Percentiles rank a stretch among this genome's conserved stretches.
These are phyloP conservation scores for Etheostoma perlongum DNA, from an alignment of 2,797 vertebrate genomes.

Conservation along the genomic window DNA sequence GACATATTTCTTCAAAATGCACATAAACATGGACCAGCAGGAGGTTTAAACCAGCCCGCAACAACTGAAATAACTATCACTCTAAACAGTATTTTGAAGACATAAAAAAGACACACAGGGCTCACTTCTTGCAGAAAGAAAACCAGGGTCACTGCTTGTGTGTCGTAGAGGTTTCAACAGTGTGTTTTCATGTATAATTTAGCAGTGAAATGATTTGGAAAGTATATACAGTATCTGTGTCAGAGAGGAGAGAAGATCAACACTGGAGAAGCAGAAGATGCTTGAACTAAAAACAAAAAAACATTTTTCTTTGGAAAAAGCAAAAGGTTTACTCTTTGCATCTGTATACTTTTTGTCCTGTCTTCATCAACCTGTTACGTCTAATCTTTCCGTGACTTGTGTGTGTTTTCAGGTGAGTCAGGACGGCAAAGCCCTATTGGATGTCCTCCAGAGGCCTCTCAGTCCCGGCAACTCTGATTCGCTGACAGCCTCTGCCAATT, in stretches of 20 bases:
- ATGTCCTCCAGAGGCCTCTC: constrained; percentile 96
- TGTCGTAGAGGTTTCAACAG: constrained; percentile 16
- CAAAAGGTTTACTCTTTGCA: background rate
- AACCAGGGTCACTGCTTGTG: background rate
- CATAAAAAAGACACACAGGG: background rate
- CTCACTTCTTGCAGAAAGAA: constrained; percentile 3
- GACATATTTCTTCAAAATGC: background rate
- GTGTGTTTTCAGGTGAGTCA: constrained; percentile 91
- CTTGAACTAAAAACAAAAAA: background rate
- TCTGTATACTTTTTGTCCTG: background rate
- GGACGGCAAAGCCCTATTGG: constrained; percentile 96
- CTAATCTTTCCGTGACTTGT: constrained; percentile 19
- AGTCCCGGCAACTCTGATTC: constrained; percentile 97
- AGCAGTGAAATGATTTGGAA: constrained; percentile 22
- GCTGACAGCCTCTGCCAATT: constrained; percentile 97
- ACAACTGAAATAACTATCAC: background rate
- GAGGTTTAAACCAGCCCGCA: background rate
- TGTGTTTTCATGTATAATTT: constrained; percentile 34
- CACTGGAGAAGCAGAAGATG: background rate
- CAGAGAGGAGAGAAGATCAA: background rate
- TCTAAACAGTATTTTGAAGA: no score
- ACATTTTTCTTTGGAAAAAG: background rate
- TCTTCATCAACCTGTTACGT: background rate
- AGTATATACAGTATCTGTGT: constrained; percentile 18
- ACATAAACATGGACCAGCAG: no score